phyloP scores from a whole-genome alignment of 2,888 invertebrate species.

The Schizaphis graminum region DNA sequence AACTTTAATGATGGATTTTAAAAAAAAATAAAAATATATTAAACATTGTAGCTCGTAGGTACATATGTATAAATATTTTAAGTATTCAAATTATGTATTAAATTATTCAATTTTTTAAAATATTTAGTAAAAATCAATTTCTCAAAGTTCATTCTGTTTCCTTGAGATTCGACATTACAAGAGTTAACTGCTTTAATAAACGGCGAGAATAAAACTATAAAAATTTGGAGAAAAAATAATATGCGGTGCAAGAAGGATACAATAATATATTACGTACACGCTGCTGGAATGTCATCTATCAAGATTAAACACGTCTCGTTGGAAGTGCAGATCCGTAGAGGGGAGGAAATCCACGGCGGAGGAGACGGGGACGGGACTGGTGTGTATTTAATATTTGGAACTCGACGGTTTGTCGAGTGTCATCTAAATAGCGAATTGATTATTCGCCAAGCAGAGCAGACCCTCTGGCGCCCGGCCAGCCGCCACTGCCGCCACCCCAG shows the following conservation, averaged over 20 bases:
- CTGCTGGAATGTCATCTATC: conserved; percentile 30
- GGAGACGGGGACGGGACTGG: not conserved
- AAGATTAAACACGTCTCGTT: conserved; percentile 50
- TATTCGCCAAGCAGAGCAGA: conserved; percentile 62
- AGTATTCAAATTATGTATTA: too few species aligned
- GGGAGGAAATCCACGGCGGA: not conserved
- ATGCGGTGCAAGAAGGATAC: not conserved
- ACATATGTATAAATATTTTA: too few species aligned
- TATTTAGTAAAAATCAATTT: too few species aligned
- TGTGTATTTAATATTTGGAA: conserved; percentile 51
- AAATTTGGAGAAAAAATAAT: not conserved
- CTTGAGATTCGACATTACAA: too few species aligned
- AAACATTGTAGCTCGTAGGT: too few species aligned
- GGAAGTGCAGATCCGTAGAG: not conserved
- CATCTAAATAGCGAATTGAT: conserved; percentile 62
- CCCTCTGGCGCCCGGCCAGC: conserved; percentile 59
- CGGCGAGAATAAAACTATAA: not conserved
- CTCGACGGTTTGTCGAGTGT: conserved; percentile 61
- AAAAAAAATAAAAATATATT: too few species aligned
- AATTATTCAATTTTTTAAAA: too few species aligned
- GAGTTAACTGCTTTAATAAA: too few species aligned
- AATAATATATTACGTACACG: not conserved
- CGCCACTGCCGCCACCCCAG: not conserved
- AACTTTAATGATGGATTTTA: too few species aligned
- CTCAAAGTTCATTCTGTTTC: too few species aligned